Percentiles rank a stretch among this genome's conserved stretches.
phyloP scores from a whole-genome alignment of 1,140 invertebrate genomes.

The Drosophila watanabei region DNA sequence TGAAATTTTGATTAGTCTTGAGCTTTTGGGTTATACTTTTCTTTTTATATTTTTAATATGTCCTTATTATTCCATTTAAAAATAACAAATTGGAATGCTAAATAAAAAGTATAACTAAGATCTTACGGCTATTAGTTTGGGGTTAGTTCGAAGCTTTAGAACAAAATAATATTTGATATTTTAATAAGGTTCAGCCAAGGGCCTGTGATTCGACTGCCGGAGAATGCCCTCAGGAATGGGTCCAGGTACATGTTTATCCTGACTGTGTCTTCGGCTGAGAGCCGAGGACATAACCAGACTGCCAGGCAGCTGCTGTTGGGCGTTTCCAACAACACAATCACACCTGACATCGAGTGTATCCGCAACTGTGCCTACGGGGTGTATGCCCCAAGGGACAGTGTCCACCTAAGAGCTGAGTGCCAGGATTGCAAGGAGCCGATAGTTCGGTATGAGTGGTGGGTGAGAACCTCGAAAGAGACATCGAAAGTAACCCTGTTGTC shows the following conservation, averaged over 20 bases:
- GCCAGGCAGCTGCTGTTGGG: conserved; percentile 6
- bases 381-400: conserved; percentile 16
- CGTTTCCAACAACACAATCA: background rate
- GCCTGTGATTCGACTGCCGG: conserved; percentile 1
- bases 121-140: no score
- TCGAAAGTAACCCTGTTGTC: background rate
- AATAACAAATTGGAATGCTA: no score
- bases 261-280: background rate
- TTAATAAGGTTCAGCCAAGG: background rate
- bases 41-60: background rate
- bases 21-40: no score
- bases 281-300: background rate
- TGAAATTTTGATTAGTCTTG: background rate
- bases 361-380: conserved; percentile 15
- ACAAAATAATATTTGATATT: no score
- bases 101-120: no score
- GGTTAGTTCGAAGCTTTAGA: background rate
- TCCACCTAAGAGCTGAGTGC: conserved; percentile 10
- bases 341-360: conserved; percentile 18
- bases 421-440: conserved; percentile 3
- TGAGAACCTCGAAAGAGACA: background rate
- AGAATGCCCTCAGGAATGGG: background rate
- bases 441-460: conserved; percentile 27
- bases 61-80: background rate
- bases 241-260: conserved; percentile 6